phyloP scores from a whole-genome alignment of 2,797 vertebrate genomes.

The Microctenopoma stevenorrisi region DNA sequence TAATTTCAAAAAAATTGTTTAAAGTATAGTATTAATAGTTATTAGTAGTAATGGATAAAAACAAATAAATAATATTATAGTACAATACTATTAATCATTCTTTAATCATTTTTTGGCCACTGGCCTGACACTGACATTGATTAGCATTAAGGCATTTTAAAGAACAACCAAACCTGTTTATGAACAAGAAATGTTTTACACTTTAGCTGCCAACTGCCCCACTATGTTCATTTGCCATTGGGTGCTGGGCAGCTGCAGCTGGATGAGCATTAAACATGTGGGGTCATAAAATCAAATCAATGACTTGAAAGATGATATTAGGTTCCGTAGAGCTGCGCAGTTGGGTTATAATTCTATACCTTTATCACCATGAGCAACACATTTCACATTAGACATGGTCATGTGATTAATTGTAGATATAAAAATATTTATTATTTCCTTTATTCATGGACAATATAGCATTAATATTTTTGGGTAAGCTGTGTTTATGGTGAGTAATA shows the following conservation, averaged over 20 bases:
- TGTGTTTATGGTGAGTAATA: constrained; percentile 13
- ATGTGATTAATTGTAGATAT: not conserved
- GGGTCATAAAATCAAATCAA: not conserved
- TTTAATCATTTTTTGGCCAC: too few relatives aligned
- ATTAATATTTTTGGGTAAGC: constrained; percentile 6
- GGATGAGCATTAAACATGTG: not conserved
- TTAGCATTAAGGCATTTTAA: not conserved
- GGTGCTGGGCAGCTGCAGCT: not conserved
- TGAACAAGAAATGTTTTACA: too few relatives aligned
- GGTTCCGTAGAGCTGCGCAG: not conserved
- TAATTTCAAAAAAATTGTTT: too few relatives aligned
- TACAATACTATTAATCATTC: too few relatives aligned
- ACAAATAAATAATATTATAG: too few relatives aligned
- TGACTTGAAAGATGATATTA: not conserved
- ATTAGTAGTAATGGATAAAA: too few relatives aligned
- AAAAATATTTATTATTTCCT: not conserved
- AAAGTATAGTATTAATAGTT: too few relatives aligned
- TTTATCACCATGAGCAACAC: not conserved
- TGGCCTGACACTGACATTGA: not conserved
- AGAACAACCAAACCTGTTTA: not conserved
- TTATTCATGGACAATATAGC: constrained; percentile 2
- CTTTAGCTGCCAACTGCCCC: not conserved
- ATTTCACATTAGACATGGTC: not conserved
- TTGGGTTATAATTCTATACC: not conserved
- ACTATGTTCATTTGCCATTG: not conserved